Base-by-base conservation (phyloP, 1,140 invertebrate genomes). In the Lordiphosa clarofinis region DNA sequence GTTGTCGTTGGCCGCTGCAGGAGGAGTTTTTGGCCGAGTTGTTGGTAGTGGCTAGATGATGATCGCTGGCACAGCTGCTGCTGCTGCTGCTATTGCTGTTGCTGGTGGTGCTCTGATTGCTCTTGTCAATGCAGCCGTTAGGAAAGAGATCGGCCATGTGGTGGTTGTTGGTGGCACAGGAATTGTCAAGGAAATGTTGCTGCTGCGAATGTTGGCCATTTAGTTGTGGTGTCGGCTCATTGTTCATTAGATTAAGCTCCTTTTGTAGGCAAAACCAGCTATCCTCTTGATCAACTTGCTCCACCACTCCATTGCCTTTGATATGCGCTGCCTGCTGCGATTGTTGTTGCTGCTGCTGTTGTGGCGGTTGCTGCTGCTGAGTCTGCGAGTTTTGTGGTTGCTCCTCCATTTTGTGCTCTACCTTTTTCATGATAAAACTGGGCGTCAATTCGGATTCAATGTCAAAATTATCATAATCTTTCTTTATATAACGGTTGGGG, bases 181-280 rank as follows among this genome's bases (percentile, higher is more conserved):
- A 61, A 47, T 43, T 64, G 39, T 75, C 70, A 13, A 59, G 56
- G 0, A 71, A 57, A 46, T 81, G 70, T 3, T 54, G 43, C n/a
- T 74, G 76, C 4, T 81, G 70, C 6, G 56, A 60, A 19, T 59
- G 66, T 13, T 70, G 66, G 35, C 64, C 64, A 43, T 68, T 68
- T 1, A 68, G 57, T 28, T 73, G 64, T 4, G 44, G 55, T 53
- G 67, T 44, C n/a, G 62, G 11, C 47, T 76, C 64, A 19, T 58
- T 73, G 37, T 57, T 79, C 28, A 89, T 89, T 11, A 89, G 50
- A 65, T 79, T 89, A 1, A 94, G 86, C 73, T 94, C 93, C 52
- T 92, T 92, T 66, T 94, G 93, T 24, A 94, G 92, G 44, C 92
- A 93, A 4, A 92, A 89, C 93, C 93, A 94, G 69, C 93, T 92